phyloP scores from a whole-genome alignment of 2,888 invertebrate species.

The Cordilura impudica region DNA sequence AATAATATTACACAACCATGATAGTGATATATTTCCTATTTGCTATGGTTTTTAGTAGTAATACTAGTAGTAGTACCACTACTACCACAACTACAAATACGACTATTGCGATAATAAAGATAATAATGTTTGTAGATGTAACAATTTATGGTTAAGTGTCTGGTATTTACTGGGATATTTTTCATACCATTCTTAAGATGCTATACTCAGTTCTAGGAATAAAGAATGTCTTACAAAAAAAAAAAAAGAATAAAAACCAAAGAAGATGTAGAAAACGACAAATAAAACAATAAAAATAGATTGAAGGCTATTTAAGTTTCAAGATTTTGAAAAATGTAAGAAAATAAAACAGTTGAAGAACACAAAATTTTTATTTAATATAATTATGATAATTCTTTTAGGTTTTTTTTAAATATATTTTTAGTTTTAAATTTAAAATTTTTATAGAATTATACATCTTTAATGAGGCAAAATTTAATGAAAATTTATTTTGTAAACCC shows the following conservation, averaged over 20 bases:
- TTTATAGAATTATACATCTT: neutral
- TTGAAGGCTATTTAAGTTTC: neutral
- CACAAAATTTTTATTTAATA: neutral
- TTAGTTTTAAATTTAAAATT: neutral
- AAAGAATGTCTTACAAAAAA: neutral
- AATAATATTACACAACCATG: constrained; percentile 7
- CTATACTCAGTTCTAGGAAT: neutral
- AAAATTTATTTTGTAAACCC: constrained; percentile 56
- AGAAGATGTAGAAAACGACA: neutral
- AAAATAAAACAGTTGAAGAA: neutral
- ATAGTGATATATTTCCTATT: constrained; percentile 34
- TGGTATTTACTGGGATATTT: constrained; percentile 53
- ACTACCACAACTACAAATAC: neutral
- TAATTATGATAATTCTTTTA: neutral
- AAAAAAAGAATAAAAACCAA: neutral
- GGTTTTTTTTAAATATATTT: neutral
- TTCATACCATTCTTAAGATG: constrained; percentile 39
- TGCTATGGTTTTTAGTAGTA: neutral
- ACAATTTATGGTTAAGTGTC: constrained; percentile 53
- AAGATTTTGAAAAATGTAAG: neutral
- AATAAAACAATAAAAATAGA: neutral
- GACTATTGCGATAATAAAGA: constrained; percentile 28
- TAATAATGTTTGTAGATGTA: constrained; percentile 46
- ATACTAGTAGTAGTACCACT: neutral
- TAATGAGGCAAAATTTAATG: constrained; percentile 50